Percentiles rank a stretch among this genome's conserved stretches.
phyloP scores from a whole-genome alignment of 2,888 invertebrate genomes.

The Cosmia pyralina region DNA sequence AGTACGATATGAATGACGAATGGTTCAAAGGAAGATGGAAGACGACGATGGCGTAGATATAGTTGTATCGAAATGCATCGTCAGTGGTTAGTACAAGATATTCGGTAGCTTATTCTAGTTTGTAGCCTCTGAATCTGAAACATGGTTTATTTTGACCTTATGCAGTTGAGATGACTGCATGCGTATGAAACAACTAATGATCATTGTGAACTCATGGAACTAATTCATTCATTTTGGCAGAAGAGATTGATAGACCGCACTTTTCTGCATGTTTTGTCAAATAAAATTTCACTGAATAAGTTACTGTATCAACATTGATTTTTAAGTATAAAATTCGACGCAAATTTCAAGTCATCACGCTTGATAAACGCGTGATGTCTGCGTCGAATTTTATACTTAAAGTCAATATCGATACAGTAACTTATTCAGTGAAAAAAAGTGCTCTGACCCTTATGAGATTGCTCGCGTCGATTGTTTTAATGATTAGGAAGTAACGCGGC shows the following conservation, averaged over 20 bases:
- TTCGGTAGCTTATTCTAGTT: neutral
- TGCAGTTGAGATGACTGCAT: conserved; percentile 4
- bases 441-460: too few species aligned
- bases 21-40: neutral
- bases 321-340: too few species aligned
- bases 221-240: neutral
- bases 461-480: neutral
- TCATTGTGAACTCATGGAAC: neutral
- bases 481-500: neutral
- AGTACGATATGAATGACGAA: neutral
- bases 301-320: too few species aligned
- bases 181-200: neutral
- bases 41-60: neutral
- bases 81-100: neutral
- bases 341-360: too few species aligned
- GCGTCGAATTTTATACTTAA: too few species aligned
- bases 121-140: neutral
- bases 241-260: neutral
- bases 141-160: neutral
- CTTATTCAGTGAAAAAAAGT: too few species aligned
- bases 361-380: too few species aligned
- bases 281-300: too few species aligned
- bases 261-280: neutral
- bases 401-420: too few species aligned
- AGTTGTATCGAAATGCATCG: neutral